These are phyloP conservation scores for Mizuhopecten yessoensis DNA, from an alignment of 1,140 invertebrate species.

Conservation along the genomic window DNA sequence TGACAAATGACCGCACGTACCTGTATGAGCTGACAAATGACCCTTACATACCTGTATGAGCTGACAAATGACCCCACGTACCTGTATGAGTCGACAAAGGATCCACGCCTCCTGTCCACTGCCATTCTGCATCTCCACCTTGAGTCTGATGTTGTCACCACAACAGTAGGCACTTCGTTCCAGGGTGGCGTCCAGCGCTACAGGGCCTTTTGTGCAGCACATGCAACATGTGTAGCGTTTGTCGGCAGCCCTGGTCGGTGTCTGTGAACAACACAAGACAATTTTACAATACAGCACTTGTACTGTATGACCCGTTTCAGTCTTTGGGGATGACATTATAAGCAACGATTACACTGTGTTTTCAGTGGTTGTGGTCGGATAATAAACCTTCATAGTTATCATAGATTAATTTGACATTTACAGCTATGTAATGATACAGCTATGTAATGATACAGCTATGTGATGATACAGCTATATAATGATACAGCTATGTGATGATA, in stretches of 20 bases:
- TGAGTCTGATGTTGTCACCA: slow-evolving; percentile 90
- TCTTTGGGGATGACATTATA: too few relatives aligned
- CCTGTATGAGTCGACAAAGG: slow-evolving; percentile 89
- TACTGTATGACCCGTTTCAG: too few relatives aligned
- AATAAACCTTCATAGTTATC: too few relatives aligned
- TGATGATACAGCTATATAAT: too few relatives aligned
- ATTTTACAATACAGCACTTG: too few relatives aligned
- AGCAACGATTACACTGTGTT: too few relatives aligned
- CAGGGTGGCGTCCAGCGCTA: slow-evolving; percentile 88
- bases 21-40: not conserved
- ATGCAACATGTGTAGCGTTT: slow-evolving; percentile 89
- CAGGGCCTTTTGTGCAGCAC: slow-evolving; percentile 90
- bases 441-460: too few relatives aligned
- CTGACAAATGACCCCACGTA: slow-evolving; percentile 55
- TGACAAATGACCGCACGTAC: not conserved
- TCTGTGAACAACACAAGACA: slow-evolving; percentile 83
- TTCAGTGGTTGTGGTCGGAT: too few relatives aligned
- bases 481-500: too few relatives aligned
- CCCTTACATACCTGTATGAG: not conserved
- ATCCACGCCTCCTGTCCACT: slow-evolving; percentile 89
- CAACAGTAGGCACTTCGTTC: slow-evolving; percentile 92
- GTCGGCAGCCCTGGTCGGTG: slow-evolving; percentile 89
- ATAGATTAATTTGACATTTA: too few relatives aligned
- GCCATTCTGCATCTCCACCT: slow-evolving; percentile 91
- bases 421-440: too few relatives aligned